Conservation (phyloP, 2,888 invertebrate genomes). For the Euclidia mi region DNA sequence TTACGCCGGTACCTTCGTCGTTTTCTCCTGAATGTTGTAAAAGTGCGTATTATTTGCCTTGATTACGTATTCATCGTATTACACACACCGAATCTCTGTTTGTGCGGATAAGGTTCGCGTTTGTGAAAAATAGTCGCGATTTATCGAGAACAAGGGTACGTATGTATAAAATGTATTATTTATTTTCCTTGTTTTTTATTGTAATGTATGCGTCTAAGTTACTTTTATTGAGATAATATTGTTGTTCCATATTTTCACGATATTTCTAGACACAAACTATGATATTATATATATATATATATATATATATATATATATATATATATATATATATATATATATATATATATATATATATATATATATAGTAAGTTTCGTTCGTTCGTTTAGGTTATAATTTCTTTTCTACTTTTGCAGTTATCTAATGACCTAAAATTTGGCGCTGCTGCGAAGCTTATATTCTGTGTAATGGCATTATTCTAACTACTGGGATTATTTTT, state of each 20-base stretch:
- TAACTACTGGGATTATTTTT: conserved; percentile 79
- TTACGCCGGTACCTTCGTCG: conserved; percentile 36
- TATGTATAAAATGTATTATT: not conserved
- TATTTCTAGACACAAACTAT: too few species aligned
- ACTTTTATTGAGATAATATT: conserved; percentile 5
- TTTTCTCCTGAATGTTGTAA: conserved; percentile 31
- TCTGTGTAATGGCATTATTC: conserved; percentile 76
- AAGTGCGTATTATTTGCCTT: conserved; percentile 45
- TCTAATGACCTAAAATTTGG: conserved; percentile 72
- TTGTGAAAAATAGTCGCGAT: too few species aligned
- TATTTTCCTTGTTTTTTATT: conserved; percentile 1
- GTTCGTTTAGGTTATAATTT: too few species aligned
- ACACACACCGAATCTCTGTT: conserved; percentile 21
- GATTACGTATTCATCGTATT: conserved; percentile 38
- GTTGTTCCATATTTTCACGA: conserved; percentile 13
- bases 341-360: too few species aligned
- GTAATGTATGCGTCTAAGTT: not conserved
- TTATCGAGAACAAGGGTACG: conserved; percentile 17
- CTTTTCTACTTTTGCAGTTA: conserved; percentile 77
- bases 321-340: too few species aligned
- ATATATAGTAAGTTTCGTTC: conserved; percentile 13
- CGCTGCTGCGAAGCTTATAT: conserved; percentile 75
- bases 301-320: too few species aligned
- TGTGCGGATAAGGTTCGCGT: conserved; percentile 17
- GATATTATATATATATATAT: too few species aligned